Evolutionary conservation across 2,113 vertebrate genomes (phyloP), one percentile per base, ranked within the genome.

Genomic region (Scortum barcoo): DNA sequence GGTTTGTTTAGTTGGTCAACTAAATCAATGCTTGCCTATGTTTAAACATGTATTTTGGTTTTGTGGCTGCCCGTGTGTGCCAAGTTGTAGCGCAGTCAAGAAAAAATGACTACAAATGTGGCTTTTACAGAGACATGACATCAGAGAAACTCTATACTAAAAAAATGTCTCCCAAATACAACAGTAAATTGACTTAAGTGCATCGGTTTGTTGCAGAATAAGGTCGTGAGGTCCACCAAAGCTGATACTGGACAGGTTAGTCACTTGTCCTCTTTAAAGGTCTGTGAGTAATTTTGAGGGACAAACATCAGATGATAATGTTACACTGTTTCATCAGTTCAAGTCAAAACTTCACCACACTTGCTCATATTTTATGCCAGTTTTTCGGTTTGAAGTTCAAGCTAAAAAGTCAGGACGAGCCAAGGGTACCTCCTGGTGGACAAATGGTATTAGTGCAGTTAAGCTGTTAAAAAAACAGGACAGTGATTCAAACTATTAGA

Each of bases 371-470:
- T n/a, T 57, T 68, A 69, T 28, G 33, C 46, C 44, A 50, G 7
- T 48, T 9, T 54, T 33, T 54, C 58, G 60, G 33, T 42, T 20
- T 33, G 22, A 58, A 14, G 62, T 28, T 68, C 33, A 54, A 36
- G 26, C 3, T 50, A 2, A 44, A 66, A 46, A 40, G 19, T 0
- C 33, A 57, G 22, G 19, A 54, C 36, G 14, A 36, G 68, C 61
- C 28, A 72, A 89, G 72, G 36, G 50, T 61, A 53, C 70, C 11
- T 0, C 77, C 67, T 74, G 58, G 38, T 90, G 92, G 93, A 60
- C 36, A 76, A 70, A 75, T 0, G 2, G 9, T 10, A 16, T 24
- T 20, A 88, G 4, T 84, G 70, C 90, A 89, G 50, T 42, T 36
- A 24, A 73, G 40, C 5, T 16, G 40, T 4, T 16, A 72, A 12